Conservation (phyloP, 1,140 invertebrate genomes). For the Forficula auricularia region DNA sequence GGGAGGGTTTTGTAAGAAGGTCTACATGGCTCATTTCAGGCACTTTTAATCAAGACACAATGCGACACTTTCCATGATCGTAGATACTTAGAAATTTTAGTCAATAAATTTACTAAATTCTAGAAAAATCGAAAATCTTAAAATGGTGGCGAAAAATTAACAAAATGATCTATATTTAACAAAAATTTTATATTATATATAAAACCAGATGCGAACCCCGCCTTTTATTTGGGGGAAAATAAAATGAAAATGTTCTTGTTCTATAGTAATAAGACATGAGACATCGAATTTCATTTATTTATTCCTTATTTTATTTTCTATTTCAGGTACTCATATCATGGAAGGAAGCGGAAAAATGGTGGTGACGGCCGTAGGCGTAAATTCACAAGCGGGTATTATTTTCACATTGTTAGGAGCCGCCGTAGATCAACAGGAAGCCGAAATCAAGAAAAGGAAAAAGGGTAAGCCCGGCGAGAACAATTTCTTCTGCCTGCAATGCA, state of each 20-base stretch:
- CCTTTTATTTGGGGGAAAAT: too few relatives aligned
- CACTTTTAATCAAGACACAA: too few relatives aligned
- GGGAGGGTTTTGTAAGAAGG: too few relatives aligned
- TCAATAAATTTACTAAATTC: too few relatives aligned
- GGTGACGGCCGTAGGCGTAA: conserved; percentile 94
- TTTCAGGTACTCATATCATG: conserved; percentile 93
- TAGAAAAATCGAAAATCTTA: too few relatives aligned
- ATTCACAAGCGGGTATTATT: conserved; percentile 98
- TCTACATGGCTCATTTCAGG: too few relatives aligned
- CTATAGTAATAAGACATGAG: not conserved
- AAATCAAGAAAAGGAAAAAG: conserved; percentile 88
- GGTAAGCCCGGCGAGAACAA: conserved; percentile 35
- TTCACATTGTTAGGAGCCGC: conserved; percentile 94
- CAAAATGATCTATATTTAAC: not conserved
- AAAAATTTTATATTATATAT: not conserved
- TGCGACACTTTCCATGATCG: too few relatives aligned
- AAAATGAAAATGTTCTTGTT: too few relatives aligned
- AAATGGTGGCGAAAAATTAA: not conserved
- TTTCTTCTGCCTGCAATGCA: too few relatives aligned
- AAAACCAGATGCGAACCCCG: too few relatives aligned
- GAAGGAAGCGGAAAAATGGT: conserved; percentile 99
- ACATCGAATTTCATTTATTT: not conserved
- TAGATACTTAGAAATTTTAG: too few relatives aligned
- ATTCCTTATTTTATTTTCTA: not conserved
- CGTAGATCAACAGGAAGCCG: conserved; percentile 75